Base-by-base conservation (phyloP, 2,797 vertebrate genomes). In the Notoglanidium macrostoma region DNA sequence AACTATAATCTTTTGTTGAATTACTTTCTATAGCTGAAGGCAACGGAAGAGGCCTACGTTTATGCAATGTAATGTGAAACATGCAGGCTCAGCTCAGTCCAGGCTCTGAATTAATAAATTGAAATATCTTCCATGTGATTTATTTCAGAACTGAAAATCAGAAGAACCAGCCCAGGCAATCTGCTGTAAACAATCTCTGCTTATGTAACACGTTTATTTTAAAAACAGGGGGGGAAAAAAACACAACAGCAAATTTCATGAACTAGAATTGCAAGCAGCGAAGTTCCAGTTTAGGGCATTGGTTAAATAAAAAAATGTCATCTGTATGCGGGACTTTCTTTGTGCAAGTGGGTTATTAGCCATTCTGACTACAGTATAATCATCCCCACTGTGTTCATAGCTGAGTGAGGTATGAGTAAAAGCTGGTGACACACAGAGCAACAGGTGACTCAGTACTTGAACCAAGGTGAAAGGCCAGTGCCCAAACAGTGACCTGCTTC, bases 381-480 rank as follows among this genome's bases (percentile, higher is more conserved):
- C 90, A 90, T 90, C 90, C 85, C 91, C 87, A 87, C 83, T 91
- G 78, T 91, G 93, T 92, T 91, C 88, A 54, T 78, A 82, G 86
- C 91, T 85, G 90, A 91, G 90, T 55, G 88, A 85, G 90, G 92
- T 90, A 90, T 88, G 90, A 89, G 89, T 92, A 82, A 63, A 84
- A 83, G 80, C 86, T 91, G 89, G 84, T 89, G 89, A 91, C 90
- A 92, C 85, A 86, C 90, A 21, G 87, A 90, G 91, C 90, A 92
- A 94, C 93, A 94, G 94, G 93, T 94, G 94, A 95, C 67, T 89
- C 8, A 55, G 83, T 83, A 91, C 89, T 94, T 90, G 89, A 92
- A 49, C 59, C 91, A 91, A 90, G 82, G 84, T 89, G 86, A 80
- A 89, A 89, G 91, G 89, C 92, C 89, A 81, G 77, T 76, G 17